These are phyloP conservation scores for Perodicticus potto DNA, from an alignment of 2,797 vertebrate species.

Conservation along the genomic window DNA sequence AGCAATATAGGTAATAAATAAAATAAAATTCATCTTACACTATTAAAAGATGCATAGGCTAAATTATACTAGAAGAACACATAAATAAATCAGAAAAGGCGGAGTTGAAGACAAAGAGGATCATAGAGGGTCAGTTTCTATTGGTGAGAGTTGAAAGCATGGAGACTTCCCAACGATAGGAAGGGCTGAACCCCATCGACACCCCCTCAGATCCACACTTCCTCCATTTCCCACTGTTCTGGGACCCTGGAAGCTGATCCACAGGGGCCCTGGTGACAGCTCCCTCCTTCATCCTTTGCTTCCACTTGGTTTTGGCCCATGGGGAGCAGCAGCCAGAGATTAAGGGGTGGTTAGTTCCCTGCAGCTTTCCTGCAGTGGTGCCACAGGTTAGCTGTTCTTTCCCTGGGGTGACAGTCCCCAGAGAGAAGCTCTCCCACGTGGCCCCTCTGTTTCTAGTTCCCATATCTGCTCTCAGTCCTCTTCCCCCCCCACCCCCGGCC, in stretches of 20 bases:
- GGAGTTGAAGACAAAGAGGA: neutral
- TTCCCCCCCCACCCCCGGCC: neutral
- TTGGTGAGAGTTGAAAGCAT: neutral
- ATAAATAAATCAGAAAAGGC: neutral
- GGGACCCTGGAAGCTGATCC: neutral
- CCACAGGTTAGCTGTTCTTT: neutral
- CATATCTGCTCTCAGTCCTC: neutral
- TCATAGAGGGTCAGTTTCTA: neutral
- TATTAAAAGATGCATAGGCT: neutral
- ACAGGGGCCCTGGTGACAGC: neutral
- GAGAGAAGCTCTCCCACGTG: neutral
- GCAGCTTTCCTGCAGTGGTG: neutral
- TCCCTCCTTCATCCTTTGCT: neutral
- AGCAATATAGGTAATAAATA: neutral
- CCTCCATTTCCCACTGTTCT: neutral
- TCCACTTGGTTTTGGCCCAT: neutral
- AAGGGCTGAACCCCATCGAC: neutral
- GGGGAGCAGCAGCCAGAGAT: neutral
- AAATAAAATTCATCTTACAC: conserved; percentile 10
- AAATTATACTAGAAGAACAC: neutral
- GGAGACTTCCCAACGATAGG: neutral
- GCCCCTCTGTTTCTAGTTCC: neutral
- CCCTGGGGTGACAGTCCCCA: neutral
- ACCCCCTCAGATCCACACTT: neutral
- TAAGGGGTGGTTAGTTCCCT: neutral